Evolutionary conservation across 2,888 invertebrate genomes (phyloP), one percentile per base, ranked within the genome.

Genomic region (Fissipunctia ypsillon): DNA sequence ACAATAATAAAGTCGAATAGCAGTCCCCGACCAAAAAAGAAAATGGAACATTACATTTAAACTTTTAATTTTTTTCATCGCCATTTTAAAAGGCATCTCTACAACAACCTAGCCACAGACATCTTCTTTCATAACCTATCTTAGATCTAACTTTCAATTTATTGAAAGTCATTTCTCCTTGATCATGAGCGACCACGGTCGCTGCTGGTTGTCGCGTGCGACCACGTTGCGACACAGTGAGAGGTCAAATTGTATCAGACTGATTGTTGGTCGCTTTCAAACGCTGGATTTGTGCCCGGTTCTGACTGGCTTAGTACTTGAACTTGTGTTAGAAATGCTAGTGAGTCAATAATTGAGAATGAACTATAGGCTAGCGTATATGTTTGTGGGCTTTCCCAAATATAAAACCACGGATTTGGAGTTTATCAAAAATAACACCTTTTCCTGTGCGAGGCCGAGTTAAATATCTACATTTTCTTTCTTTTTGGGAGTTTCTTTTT

Each of bases 151-250:
- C 75, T 80, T 86, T 78, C 73, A 84, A 84, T 78, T 69, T 75
- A 84, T 86, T 72, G 85, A 86, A 85, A 85, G 87, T 83, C 52
- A 59, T 83, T 54, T 76, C 83, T 85, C 83, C 85, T 83, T 85
- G 87, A 78, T 84, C 76, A 75, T 80, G 78, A 73, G 74, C n/a
- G 64, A 66, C 72, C 76, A 73, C 67, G 76, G 72, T 35, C 73
- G 63, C 57, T 35, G 38, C n/a, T 59, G 83, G 64, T 65, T 60
- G 56, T 69, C 57, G 43, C 64, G 43, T 52, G 57, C 41, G 78
- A 69, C 52, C 70, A 75, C 59, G 31, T 75, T 78, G 60, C 82
- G 73, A 81, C 76, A 84, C n/a, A 76, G 71, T 73, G 74, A 84
- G 85, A 83, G 87, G 87, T 84, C 83, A 84, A 25, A 74, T 59